These are phyloP conservation scores for Eubucco bourcierii DNA, from an alignment of 2,113 vertebrate genomes.

Conservation along the genomic window DNA sequence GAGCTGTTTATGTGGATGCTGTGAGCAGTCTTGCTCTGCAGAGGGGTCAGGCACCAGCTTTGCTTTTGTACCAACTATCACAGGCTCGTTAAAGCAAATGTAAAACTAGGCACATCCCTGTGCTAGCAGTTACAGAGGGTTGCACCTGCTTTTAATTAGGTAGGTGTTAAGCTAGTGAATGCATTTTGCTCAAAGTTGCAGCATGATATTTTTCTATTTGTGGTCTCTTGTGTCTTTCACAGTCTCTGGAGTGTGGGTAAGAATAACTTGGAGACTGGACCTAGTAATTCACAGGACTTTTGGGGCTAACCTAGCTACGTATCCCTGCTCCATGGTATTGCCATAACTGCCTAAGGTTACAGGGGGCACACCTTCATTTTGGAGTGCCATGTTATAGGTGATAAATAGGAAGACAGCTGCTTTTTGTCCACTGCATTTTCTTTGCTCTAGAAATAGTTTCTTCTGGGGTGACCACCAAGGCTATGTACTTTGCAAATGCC, in stretches of 20 bases:
- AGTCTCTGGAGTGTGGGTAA: neutral
- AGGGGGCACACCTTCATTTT: neutral
- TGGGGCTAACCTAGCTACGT: neutral
- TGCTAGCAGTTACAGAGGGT: neutral
- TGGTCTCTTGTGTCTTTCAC: neutral
- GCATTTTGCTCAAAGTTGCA: constrained; percentile 9
- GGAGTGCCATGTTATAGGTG: accelerated
- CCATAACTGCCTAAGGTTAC: neutral
- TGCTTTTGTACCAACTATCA: neutral
- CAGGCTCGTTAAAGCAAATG: neutral
- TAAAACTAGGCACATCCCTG: neutral
- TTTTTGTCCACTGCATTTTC: neutral
- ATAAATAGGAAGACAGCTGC: too few species aligned
- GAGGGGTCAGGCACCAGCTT: neutral
- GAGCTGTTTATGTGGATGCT: neutral
- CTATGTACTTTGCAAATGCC: neutral
- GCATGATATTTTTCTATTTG: neutral
- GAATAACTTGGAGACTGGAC: neutral
- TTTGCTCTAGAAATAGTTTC: neutral
- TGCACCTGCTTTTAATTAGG: neutral
- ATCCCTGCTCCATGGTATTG: neutral
- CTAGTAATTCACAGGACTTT: neutral
- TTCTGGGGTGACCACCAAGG: neutral
- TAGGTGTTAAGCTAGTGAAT: constrained; percentile 16
- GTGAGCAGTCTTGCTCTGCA: neutral